phyloP scores from a whole-genome alignment of 2,113 vertebrate species.

The Gymnorhina tibicen region DNA sequence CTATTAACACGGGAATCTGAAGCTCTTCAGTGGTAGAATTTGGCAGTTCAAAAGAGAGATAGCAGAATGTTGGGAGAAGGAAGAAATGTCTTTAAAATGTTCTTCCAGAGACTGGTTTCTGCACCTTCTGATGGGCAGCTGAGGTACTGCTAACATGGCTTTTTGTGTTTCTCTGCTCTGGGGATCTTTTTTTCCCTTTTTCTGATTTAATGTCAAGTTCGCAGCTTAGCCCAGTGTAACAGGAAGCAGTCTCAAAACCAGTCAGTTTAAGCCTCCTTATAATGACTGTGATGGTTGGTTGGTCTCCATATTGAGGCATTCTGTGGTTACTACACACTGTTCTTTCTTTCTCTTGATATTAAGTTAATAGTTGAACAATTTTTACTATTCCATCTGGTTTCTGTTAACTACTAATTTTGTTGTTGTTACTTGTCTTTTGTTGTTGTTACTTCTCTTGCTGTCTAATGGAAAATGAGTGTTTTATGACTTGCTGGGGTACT shows the following conservation, averaged over 20 bases:
- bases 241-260: neutral
- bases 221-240: neutral
- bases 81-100: neutral
- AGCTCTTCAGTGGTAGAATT: neutral
- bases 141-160: neutral
- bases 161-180: neutral
- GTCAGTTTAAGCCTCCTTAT: neutral
- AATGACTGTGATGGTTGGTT: neutral
- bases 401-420: neutral
- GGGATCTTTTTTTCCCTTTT: neutral
- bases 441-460: neutral
- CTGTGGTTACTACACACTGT: neutral
- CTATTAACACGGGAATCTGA: neutral
- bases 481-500: neutral
- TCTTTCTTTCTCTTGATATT: neutral
- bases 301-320: neutral
- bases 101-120: neutral
- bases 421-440: constrained; percentile 18
- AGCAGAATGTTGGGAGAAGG: neutral
- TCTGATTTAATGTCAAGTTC: neutral
- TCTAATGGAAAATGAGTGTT: neutral
- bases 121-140: neutral
- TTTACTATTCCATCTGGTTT: constrained; percentile 7
- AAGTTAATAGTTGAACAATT: neutral
- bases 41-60: neutral